A percentile compares a stretch with the other conserved stretches of the same genome.
These are phyloP conservation scores for Melopsittacus undulatus DNA, from an alignment of 2,797 vertebrate species.

Conservation along the genomic window DNA sequence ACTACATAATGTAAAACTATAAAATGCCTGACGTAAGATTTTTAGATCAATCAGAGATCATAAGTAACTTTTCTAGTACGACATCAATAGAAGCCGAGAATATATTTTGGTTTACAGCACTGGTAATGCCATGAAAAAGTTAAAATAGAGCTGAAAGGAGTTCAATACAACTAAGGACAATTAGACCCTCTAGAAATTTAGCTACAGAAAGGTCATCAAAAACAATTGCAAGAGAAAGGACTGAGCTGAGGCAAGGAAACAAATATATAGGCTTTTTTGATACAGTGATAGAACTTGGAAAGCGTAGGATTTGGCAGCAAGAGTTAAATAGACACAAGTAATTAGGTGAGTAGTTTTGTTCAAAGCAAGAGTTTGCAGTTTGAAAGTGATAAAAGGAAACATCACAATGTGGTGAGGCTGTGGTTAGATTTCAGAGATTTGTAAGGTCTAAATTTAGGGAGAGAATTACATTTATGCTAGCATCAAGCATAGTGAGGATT, in stretches of 20 bases:
- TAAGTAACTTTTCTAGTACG: not conserved
- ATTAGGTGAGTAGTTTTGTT: not conserved
- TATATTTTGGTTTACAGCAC: not conserved
- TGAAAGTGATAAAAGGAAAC: not conserved
- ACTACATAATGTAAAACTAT: not conserved
- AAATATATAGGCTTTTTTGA: not conserved
- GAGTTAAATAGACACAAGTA: not conserved
- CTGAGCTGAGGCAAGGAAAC: not conserved
- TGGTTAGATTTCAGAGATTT: not conserved
- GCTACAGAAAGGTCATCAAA: not conserved
- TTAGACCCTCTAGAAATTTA: not conserved
- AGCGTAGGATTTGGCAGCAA: not conserved
- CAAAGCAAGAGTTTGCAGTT: not conserved
- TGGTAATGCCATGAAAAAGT: not conserved
- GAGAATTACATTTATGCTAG: not conserved
- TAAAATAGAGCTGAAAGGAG: not conserved
- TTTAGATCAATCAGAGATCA: not conserved
- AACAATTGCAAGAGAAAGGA: not conserved
- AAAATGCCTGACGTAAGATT: not conserved
- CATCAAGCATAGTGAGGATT: not conserved
- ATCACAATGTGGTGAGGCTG: not conserved
- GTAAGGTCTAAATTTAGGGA: not conserved
- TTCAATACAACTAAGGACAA: not conserved
- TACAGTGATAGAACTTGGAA: not conserved
- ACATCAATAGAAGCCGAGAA: not conserved